phyloP scores from a whole-genome alignment of 2,888 invertebrate species.

The Oscheius onirici region DNA sequence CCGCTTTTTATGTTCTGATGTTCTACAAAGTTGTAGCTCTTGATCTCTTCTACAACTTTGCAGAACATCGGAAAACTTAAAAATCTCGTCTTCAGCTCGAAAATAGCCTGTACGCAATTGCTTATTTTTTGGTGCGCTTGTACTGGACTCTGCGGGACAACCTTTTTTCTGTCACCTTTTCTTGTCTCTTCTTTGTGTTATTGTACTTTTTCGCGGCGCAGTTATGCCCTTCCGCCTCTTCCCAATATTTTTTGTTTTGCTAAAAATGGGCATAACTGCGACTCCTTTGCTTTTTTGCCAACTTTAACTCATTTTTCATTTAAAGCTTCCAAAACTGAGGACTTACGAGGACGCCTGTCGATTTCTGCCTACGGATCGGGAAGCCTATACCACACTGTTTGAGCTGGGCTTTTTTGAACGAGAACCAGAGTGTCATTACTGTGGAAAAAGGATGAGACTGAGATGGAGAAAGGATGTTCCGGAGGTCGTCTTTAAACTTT shows the following conservation, averaged over 20 bases:
- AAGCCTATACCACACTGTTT: neutral
- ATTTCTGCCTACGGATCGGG: neutral
- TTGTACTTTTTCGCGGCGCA: neutral
- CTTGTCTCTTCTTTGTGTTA: neutral
- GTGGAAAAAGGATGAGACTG: slow-evolving; percentile 3
- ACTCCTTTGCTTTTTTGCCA: neutral
- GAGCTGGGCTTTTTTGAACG: slow-evolving; percentile 5
- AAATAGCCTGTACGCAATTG: too few species aligned
- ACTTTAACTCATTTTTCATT: neutral
- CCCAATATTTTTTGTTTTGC: neutral
- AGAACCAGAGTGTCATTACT: neutral
- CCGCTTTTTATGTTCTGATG: too few species aligned
- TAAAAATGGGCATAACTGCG: neutral
- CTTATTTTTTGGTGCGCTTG: too few species aligned
- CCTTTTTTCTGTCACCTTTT: neutral
- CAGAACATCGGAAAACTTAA: too few species aligned
- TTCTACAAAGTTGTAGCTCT: too few species aligned
- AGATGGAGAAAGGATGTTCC: slow-evolving; percentile 11
- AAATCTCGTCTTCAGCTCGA: too few species aligned
- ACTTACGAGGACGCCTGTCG: neutral
- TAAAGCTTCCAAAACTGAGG: neutral
- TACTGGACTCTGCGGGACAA: too few species aligned
- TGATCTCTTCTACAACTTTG: too few species aligned
- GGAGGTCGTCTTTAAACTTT: neutral
- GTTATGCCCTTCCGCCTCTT: slow-evolving; percentile 3